Base-by-base conservation (phyloP, 2,797 vertebrate genomes). In the Botia almorhae region DNA sequence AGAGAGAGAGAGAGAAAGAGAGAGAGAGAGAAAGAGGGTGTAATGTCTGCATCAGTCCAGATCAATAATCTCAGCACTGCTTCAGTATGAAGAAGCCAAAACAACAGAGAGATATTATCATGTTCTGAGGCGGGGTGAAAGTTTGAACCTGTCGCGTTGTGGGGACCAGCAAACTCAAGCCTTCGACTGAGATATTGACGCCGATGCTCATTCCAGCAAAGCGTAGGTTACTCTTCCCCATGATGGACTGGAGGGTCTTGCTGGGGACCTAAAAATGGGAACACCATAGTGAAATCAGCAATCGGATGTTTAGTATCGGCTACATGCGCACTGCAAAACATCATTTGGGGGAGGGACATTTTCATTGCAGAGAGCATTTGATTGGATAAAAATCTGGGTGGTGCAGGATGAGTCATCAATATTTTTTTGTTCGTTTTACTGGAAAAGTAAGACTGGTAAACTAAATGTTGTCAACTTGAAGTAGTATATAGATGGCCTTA, bases 161-260 rank as follows among this genome's bases (percentile, higher is more conserved):
- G 0, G 97, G 97, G 79, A 98, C 93, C 2, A 95, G 96, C 69
- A 99, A 93, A 85, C 96, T 95, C 48, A 99, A 93, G 23, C 97
- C 97, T 0, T 98, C 96, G 0, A 96, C 90, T 0, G 96, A 99
- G 92, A 99, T 97, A 87, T 96, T 98, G 76, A 98, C 89, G 0
- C 96, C 93, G 0, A 99, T 96, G 85, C 91, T 97, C 94, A 98
- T 97, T 79, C 97, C 97, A 0, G 98, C 97, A 0, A 99, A 99
- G 56, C 94, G 95, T 67, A 98, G 91, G 90, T 98, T 98, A 89
- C 95, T 98, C 82, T 96, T 98, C 69, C 98, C 98, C 92, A 99
- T 96, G 73, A 98, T 87, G 13, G 95, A 93, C 74, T 96, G 94
- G 16, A 99, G 93, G 5, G 95, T 92, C 92, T 98, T 98, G 93